Percentiles rank a stretch among this genome's conserved stretches.
These are phyloP conservation scores for Drosophila niveifrons DNA, from an alignment of 2,888 invertebrate species.

Conservation along the genomic window DNA sequence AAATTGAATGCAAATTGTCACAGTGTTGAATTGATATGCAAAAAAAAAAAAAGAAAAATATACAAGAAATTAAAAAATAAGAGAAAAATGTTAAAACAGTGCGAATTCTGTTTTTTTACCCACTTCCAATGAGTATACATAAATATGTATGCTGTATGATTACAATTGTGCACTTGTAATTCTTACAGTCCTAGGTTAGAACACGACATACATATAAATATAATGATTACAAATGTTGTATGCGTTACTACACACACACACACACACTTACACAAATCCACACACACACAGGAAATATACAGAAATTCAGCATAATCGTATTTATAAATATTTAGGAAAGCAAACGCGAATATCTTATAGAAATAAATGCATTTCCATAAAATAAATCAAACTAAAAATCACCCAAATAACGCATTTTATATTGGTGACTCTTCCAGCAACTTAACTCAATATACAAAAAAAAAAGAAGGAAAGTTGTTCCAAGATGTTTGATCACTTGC, in stretches of 20 bases:
- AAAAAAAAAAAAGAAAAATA: constrained; percentile 7
- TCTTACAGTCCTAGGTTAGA: constrained; percentile 26
- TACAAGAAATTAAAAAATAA: too few relatives aligned
- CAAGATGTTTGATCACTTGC: background rate
- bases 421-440: background rate
- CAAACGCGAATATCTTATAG: constrained; percentile 48
- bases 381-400: constrained; percentile 53
- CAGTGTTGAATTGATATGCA: constrained; percentile 14
- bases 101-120: constrained; percentile 1
- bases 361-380: constrained; percentile 54
- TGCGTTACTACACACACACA: constrained; percentile 9
- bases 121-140: constrained; percentile 1
- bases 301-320: constrained; percentile 62
- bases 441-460: background rate
- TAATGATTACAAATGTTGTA: constrained; percentile 19
- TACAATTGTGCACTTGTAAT: constrained; percentile 37
- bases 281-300: constrained; percentile 38
- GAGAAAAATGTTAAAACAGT: constrained; percentile 20
- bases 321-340: constrained; percentile 54
- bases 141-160: constrained; percentile 2
- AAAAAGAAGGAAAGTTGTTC: background rate
- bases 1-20: constrained; percentile 24
- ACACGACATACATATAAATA: constrained; percentile 11
- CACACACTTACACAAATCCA: constrained; percentile 1
- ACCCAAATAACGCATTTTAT: constrained; percentile 1